These are phyloP conservation scores for Tretioscincus oriximinensis DNA, from an alignment of 2,113 vertebrate species.

Conservation along the genomic window DNA sequence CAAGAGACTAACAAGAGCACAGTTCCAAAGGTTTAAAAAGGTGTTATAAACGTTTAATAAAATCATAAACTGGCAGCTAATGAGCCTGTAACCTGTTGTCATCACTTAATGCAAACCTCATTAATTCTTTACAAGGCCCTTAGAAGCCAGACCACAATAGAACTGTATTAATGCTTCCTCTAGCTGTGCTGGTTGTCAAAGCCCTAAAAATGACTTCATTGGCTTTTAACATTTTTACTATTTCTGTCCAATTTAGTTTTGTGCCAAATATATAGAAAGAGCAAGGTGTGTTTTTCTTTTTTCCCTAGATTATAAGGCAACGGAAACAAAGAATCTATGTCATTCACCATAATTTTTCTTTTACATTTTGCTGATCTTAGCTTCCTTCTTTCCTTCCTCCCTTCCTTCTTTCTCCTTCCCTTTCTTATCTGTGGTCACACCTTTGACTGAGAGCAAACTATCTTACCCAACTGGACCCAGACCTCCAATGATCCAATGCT, in stretches of 20 bases:
- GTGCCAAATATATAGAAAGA: constrained; percentile 13
- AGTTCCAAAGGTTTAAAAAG: not conserved
- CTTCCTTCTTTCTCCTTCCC: no score
- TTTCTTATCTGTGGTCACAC: no score
- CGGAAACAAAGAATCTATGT: constrained; percentile 18
- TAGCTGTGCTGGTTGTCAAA: constrained; percentile 29
- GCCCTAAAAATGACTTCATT: constrained; percentile 30
- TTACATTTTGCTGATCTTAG: not conserved
- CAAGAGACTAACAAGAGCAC: not conserved
- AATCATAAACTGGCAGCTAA: constrained; percentile 27
- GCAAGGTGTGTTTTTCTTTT: not conserved
- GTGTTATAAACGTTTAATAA: constrained; percentile 23
- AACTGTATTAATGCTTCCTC: not conserved
- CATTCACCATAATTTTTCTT: constrained; percentile 9
- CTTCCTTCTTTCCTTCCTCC: no score
- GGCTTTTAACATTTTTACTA: constrained; percentile 43
- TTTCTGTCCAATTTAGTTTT: constrained; percentile 23
- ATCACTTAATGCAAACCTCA: constrained; percentile 20
- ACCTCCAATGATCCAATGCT: no score
- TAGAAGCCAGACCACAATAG: constrained; percentile 22
- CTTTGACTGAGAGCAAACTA: no score
- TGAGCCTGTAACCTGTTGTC: constrained; percentile 8
- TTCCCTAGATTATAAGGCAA: constrained; percentile 18
- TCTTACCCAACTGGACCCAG: no score
- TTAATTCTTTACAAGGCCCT: constrained; percentile 47